Percentiles rank a stretch among this genome's conserved stretches.
These are phyloP conservation scores for Zaprionus obscuricornis DNA, from an alignment of 2,888 invertebrate species.

Conservation along the genomic window DNA sequence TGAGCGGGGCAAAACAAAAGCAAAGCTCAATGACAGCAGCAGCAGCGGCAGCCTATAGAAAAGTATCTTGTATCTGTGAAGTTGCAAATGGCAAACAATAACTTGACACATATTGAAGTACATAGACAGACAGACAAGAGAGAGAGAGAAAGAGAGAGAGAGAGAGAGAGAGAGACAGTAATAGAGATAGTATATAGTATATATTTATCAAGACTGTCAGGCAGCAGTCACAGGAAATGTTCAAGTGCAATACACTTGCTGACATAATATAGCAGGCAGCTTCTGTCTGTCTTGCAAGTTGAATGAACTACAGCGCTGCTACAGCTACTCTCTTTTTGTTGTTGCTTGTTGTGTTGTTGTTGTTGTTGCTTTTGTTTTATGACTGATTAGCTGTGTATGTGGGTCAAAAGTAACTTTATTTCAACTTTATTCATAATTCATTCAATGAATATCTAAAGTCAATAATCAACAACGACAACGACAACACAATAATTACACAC, in stretches of 20 bases:
- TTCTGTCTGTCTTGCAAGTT: conserved; percentile 38
- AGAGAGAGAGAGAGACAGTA: not conserved
- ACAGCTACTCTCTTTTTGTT: too few relatives aligned
- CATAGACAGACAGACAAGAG: too few relatives aligned
- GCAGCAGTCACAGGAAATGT: conserved; percentile 49
- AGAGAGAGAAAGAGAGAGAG: not conserved
- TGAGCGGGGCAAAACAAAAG: conserved; percentile 48
- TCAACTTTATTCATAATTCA: too few relatives aligned
- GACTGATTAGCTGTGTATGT: conserved; percentile 58
- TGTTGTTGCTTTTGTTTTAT: conserved; percentile 34
- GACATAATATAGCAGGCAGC: conserved; percentile 45
- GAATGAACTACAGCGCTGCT: conserved; percentile 43
- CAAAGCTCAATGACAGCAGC: conserved; percentile 46
- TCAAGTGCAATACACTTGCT: conserved; percentile 53
- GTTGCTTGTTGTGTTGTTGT: too few relatives aligned
- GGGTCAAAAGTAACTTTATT: too few relatives aligned
- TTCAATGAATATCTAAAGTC: conserved; percentile 49
- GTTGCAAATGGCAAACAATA: conserved; percentile 59
- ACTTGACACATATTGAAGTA: conserved; percentile 64
- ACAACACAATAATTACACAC: too few relatives aligned
- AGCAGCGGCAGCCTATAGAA: conserved; percentile 46
- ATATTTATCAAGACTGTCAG: conserved; percentile 38
- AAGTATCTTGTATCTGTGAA: conserved; percentile 57
- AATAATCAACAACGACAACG: conserved; percentile 29
- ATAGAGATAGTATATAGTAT: not conserved